Percentiles rank a stretch among this genome's conserved stretches.
These are phyloP conservation scores for Holotrichia oblita DNA, from an alignment of 1,140 invertebrate genomes.

Conservation along the genomic window DNA sequence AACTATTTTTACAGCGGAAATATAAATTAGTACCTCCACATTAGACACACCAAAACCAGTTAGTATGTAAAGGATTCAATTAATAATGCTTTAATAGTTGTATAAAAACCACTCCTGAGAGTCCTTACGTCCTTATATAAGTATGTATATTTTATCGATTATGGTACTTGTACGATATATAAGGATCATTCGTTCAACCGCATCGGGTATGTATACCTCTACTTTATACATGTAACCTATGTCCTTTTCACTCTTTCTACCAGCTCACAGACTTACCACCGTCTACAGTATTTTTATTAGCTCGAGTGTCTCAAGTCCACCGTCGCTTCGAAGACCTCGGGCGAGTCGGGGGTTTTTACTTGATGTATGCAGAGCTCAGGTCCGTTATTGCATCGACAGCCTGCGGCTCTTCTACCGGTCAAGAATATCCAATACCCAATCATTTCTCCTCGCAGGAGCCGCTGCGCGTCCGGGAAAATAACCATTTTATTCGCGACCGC, in stretches of 20 bases:
- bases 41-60: too few relatives aligned
- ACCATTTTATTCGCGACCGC: constrained; percentile 49
- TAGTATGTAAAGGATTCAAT: too few relatives aligned
- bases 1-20: too few relatives aligned
- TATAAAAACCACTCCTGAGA: not conserved
- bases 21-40: too few relatives aligned
- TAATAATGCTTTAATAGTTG: too few relatives aligned
- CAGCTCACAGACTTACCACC: not conserved
- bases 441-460: constrained; percentile 43
- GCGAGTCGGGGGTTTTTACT: constrained; percentile 46
- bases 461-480: constrained; percentile 47
- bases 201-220: constrained; percentile 11
- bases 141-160: not conserved
- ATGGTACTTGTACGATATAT: not conserved
- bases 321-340: constrained; percentile 55
- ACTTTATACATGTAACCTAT: constrained; percentile 17
- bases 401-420: constrained; percentile 48
- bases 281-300: constrained; percentile 57
- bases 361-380: constrained; percentile 52
- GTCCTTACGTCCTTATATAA: too few relatives aligned
- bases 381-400: constrained; percentile 52
- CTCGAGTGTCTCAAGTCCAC: constrained; percentile 51
- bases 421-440: constrained; percentile 49
- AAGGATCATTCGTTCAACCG: not conserved
- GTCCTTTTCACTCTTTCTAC: not conserved